Percentiles rank a stretch among this genome's conserved stretches.
These are phyloP conservation scores for Cheilosia impressa DNA, from an alignment of 2,888 invertebrate genomes.

Conservation along the genomic window DNA sequence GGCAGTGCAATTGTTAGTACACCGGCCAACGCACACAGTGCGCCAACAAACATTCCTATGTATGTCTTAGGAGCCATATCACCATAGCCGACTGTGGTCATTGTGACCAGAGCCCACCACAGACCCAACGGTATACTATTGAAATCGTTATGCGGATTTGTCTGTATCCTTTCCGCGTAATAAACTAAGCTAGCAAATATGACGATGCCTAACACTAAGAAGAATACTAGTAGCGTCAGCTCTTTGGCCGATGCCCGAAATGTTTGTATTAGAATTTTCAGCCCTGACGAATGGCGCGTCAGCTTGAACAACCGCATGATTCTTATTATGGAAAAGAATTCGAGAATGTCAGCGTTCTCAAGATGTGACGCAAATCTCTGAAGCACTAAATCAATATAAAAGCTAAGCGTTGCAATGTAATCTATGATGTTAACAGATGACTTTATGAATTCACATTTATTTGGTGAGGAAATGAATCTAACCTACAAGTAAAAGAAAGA, in stretches of 20 bases:
- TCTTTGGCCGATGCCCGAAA: slow-evolving; percentile 99
- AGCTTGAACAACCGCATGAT: slow-evolving; percentile 99
- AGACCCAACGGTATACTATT: slow-evolving; percentile 98
- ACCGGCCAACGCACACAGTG: slow-evolving; percentile 98
- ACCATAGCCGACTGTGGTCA: slow-evolving; percentile 99
- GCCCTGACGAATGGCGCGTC: slow-evolving; percentile 97
- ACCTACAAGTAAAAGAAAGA: slow-evolving; percentile 82
- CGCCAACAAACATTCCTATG: slow-evolving; percentile 99
- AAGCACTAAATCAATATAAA: slow-evolving; percentile 96
- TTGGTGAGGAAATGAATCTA: slow-evolving; percentile 96
- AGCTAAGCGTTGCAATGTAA: slow-evolving; percentile 98
- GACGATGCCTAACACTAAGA: slow-evolving; percentile 98
- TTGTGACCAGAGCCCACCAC: slow-evolving; percentile 99
- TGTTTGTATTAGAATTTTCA: slow-evolving; percentile 99
- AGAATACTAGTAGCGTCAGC: slow-evolving; percentile 97
- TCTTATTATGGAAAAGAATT: slow-evolving; percentile 98
- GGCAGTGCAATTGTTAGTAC: slow-evolving; percentile 99
- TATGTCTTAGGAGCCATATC: slow-evolving; percentile 99
- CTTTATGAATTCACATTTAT: slow-evolving; percentile 96
- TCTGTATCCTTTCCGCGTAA: slow-evolving; percentile 98
- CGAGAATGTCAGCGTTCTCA: slow-evolving; percentile 97
- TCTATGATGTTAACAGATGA: slow-evolving; percentile 99
- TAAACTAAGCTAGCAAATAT: slow-evolving; percentile 99
- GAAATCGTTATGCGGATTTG: slow-evolving; percentile 98
- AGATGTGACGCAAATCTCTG: slow-evolving; percentile 95